Evolutionary conservation across 2,113 vertebrate species (phyloP), one percentile per base, ranked within the genome.

Genomic region (Aphyosemion australe): DNA sequence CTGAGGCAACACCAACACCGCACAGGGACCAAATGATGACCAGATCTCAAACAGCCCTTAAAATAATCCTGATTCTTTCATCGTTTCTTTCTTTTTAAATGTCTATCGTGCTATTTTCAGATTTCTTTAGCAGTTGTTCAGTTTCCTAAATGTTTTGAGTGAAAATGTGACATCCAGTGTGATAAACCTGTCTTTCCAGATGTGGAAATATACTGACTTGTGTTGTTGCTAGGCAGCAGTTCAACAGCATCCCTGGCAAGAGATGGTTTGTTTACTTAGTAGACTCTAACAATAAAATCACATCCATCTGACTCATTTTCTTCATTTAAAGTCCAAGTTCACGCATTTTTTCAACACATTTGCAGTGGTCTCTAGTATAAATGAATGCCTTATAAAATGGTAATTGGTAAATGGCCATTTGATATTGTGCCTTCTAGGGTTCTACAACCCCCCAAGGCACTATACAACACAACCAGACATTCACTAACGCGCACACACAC

Each of bases 191-290:
- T 65, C 55, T 56, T 47, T 12, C 62, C 55, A 72, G 37, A 74
- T 45, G 66, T 67, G 63, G 62, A 46, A 59, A 65, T 39, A 51
- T 55, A 64, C 54, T 62, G 50, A 65, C 31, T 45, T 56, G 18
- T 42, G 43, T n/a, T 60, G 61, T 70, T 78, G 65, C 52, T 61
- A 56, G 57, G 75, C 63, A 77, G 26, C 32, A n/a, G 53, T 53
- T 55, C 31, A 37, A 63, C 60, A 50, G 4, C 52, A 47, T 11
- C 43, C 4, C 43, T n/a, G 43, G 49, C n/a, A 5, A 50, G 19
- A 39, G 0, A 63, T 49, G 32, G n/a, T 16, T 45, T 26, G 4
- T 62, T 71, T 64, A 37, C 47, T 39, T 37, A 49, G 63, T 39
- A 10, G 3, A 14, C 15, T 58, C 1, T 64, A 54, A 51, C 6